Base-by-base conservation (phyloP, 2,888 invertebrate species). In the Galerucella pusilla region DNA sequence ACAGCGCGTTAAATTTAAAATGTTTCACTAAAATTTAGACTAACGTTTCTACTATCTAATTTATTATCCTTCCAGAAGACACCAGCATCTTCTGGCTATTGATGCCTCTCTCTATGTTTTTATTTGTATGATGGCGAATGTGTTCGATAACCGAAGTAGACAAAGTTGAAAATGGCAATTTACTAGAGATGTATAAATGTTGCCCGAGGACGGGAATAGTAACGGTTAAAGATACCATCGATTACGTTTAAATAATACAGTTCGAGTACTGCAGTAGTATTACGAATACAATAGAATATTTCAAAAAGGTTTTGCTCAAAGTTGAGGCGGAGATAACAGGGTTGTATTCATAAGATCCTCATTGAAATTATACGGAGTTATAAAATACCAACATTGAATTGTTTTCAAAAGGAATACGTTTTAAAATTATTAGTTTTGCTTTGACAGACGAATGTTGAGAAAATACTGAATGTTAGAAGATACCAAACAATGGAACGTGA, bases 231-330 rank as follows among this genome's bases (percentile, higher is more conserved):
- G 63, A 61, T 73, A 72, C 14, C 73, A 73, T 68, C 61, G 73
- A 45, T 73, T 61, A 73, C 61, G n/a, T 68, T 61, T n/a, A 63
- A 73, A 73, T 73, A 73, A 60, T 73, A 68, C 73, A 61, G 73
- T 73, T 68, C 52, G 46, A 25, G 63, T 73, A 54, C 54, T 63
- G 49, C 25, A 49, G 25, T 52, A 14, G 54, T 67, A 52, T 52
- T 49, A 20, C 52, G 35, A 35, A 49, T 14, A 49, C 46, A 49
- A 49, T 49, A 49, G 46, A 49, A 49, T 49, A 49, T 49, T 49
- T 49, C 12, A 11, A 46, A 46, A 11, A n/a, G 46, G 10, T 46
- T 46, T 46, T 12, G 1, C 12, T 49, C 12, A 12, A 1, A 49
- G 46, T 49, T 14, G 12, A 49, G 46, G 12, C 46, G 11, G 2